Base-by-base conservation (phyloP, 2,888 invertebrate species). In the Habrosyne pyritoides region DNA sequence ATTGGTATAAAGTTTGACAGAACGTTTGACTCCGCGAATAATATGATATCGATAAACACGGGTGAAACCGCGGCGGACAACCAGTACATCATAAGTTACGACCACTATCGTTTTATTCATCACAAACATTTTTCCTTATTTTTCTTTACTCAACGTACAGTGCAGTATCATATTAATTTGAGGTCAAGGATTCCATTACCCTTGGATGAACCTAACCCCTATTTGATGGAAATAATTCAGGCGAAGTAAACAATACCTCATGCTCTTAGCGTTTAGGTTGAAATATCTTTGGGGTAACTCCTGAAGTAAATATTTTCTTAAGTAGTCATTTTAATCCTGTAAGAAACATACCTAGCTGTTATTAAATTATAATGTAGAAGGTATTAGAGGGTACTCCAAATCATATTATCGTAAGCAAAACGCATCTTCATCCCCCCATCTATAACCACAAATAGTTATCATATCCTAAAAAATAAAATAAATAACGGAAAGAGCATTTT, bases 111-210 rank as follows among this genome's bases (percentile, higher is more conserved):
- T 58, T 61, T 49, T 21, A 18, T 30, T 14, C 51, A n/a, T n/a
- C n/a, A n/a, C n/a, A 50, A 46, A 57, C 53, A 56, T 54, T 66
- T 67, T 72, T 71, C 70, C 66, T 64, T 66, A 65, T 58, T 60
- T 56, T 55, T 56, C 59, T 51, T 55, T 60, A 68, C 66, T 71
- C 69, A 73, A 52, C 55, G 53, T 53, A 57, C 60, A 66, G 57
- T 67, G 52, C 52, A 57, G 59, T 63, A 64, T 66, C 65, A 69
- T 73, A 75, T 66, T 72, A 75, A 72, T 71, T 71, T 63, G 56
- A 59, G 65, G 65, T 21, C 66, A 64, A 62, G 58, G 54, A 54
- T 59, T 59, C 57, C 53, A 59, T 61, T 62, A 56, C 60, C 61
- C 58, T 60, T 59, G 54, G 59, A 61, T 61, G 61, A 47, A 63